Conservation (phyloP, 2,113 vertebrate genomes). For the Bungarus multicinctus region DNA sequence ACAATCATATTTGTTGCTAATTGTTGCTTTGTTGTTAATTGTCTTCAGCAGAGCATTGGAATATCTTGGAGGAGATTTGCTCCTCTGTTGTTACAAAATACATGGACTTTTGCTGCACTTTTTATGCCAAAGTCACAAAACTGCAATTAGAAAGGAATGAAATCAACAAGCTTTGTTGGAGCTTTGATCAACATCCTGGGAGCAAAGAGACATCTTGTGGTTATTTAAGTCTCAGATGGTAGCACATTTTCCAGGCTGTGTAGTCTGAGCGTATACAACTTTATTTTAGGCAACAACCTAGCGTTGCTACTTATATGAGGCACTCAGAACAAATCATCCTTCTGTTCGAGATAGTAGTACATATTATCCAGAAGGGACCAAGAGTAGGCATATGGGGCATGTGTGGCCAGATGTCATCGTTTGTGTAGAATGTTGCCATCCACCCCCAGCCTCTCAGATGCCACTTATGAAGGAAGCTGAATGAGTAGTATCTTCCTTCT, state of each 20-base stretch:
- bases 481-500: neutral
- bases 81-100: neutral
- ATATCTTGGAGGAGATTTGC: neutral
- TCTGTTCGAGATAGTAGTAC: neutral
- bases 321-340: neutral
- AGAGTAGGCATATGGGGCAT: neutral
- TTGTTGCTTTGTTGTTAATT: neutral
- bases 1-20: neutral
- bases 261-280: neutral
- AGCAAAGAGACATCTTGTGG: neutral
- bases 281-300: neutral
- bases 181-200: neutral
- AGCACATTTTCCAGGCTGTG: neutral
- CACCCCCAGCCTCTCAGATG: neutral
- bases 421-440: neutral
- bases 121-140: neutral
- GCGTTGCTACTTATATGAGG: neutral
- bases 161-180: neutral
- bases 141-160: neutral
- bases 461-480: neutral
- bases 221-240: neutral
- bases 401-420: neutral
- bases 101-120: neutral
- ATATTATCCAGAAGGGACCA: neutral
- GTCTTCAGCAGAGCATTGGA: neutral